Evolutionary conservation across 2,888 invertebrate species (phyloP).

Genomic region (Panopea generosa): DNA sequence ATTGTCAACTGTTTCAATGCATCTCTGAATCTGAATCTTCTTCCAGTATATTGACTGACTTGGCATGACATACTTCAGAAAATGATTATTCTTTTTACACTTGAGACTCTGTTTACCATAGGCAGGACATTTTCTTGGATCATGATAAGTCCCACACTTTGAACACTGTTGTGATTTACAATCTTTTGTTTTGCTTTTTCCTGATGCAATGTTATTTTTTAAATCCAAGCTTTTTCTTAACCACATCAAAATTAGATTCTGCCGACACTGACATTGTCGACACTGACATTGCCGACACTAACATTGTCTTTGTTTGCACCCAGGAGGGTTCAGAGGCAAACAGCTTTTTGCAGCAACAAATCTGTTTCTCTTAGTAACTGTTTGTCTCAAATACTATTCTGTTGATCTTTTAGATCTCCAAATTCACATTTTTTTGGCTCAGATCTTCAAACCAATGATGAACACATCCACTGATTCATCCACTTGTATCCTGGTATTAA

Average conservation of each 20-base stretch:
- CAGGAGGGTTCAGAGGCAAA: slow-evolving; percentile 6
- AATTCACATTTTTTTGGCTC: slow-evolving; percentile 49
- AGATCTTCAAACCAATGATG: slow-evolving; percentile 31
- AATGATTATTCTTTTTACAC: slow-evolving; percentile 6
- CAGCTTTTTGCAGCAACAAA: neutral
- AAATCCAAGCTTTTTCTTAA: slow-evolving; percentile 10
- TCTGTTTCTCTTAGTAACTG: neutral
- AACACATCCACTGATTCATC: slow-evolving; percentile 1
- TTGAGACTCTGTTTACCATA: slow-evolving; percentile 15
- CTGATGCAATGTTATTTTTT: too few relatives aligned
- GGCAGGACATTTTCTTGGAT: slow-evolving; percentile 24
- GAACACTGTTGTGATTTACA: slow-evolving; percentile 10
- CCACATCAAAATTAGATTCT: slow-evolving; percentile 10
- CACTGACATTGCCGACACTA: neutral
- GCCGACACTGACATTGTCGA: neutral
- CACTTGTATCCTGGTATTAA: slow-evolving; percentile 32
- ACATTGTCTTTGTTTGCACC: too few relatives aligned
- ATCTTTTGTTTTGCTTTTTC: neutral
- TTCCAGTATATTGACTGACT: too few relatives aligned
- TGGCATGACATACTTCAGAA: too few relatives aligned
- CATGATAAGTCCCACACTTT: slow-evolving; percentile 19
- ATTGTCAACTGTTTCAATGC: slow-evolving; percentile 4
- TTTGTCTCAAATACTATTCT: slow-evolving; percentile 41
- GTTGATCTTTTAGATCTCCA: slow-evolving; percentile 33
- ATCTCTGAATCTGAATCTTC: slow-evolving; percentile 12